Evolutionary conservation across 2,113 vertebrate genomes (phyloP).

Genomic region (Gallinago jamesoni): DNA sequence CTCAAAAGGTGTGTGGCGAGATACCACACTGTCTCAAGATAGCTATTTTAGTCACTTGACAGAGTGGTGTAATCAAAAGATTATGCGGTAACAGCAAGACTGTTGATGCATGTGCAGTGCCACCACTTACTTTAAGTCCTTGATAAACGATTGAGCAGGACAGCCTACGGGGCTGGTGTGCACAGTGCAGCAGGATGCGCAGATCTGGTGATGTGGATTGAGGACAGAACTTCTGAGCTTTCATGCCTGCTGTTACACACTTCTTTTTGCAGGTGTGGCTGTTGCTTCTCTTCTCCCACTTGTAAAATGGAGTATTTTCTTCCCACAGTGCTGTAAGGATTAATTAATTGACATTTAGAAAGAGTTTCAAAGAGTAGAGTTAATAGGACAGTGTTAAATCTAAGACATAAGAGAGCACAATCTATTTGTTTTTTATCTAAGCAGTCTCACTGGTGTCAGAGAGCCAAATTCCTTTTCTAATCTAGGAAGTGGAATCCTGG

Average conservation of each 20-base stretch:
- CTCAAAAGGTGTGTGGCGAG: conserved; percentile 5
- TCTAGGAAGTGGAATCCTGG: not conserved
- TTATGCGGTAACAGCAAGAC: conserved; percentile 36
- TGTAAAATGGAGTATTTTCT: not conserved
- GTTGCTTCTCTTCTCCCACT: not conserved
- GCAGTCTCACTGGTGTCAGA: not conserved
- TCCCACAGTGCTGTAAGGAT: not conserved
- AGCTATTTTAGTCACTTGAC: conserved; percentile 38
- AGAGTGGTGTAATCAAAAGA: conserved; percentile 43
- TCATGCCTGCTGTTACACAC: not conserved
- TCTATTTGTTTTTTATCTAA: not conserved
- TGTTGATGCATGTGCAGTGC: conserved; percentile 10
- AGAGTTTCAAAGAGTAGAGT: not conserved
- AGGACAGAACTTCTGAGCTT: not conserved
- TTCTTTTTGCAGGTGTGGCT: not conserved
- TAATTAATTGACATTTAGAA: not conserved
- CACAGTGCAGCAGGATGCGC: not conserved
- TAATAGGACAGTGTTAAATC: not conserved
- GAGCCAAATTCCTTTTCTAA: conserved; percentile 14
- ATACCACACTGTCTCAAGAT: conserved; percentile 35
- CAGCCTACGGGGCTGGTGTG: not conserved
- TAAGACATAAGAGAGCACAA: not conserved
- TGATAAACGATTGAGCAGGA: not conserved
- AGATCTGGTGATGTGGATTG: not conserved
- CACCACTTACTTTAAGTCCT: not conserved